These are phyloP conservation scores for Schizaphis graminum DNA, from an alignment of 2,888 invertebrate species.

Conservation along the genomic window DNA sequence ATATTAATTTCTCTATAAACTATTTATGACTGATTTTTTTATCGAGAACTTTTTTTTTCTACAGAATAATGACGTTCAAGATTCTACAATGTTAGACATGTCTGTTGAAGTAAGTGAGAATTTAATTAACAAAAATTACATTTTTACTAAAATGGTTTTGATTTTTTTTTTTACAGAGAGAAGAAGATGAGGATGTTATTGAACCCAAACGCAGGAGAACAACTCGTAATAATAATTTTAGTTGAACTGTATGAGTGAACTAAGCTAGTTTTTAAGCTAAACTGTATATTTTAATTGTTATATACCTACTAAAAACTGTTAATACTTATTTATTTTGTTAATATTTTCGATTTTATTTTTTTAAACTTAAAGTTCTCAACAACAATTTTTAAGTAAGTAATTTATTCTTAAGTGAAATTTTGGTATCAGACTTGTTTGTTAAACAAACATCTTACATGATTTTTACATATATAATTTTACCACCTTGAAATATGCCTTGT, in stretches of 20 bases:
- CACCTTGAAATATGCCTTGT: neutral
- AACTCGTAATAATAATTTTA: constrained; percentile 60
- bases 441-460: constrained; percentile 36
- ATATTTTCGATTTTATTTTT: constrained; percentile 53
- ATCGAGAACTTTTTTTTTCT: neutral
- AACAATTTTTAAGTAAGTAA: constrained; percentile 49
- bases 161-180: constrained; percentile 44
- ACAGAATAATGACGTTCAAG: constrained; percentile 49
- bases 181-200: constrained; percentile 55
- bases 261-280: neutral
- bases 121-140: neutral
- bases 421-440: constrained; percentile 37
- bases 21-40: neutral
- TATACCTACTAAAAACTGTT: constrained; percentile 56
- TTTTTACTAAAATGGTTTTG: neutral
- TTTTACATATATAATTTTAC: constrained; percentile 20
- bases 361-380: constrained; percentile 12
- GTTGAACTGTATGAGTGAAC: constrained; percentile 15
- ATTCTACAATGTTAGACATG: constrained; percentile 62
- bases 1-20: neutral
- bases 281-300: constrained; percentile 52
- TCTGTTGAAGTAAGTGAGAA: constrained; percentile 51
- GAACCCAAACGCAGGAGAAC: constrained; percentile 56
- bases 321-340: constrained; percentile 65
- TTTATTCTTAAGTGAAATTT: constrained; percentile 48